phyloP scores from a whole-genome alignment of 2,797 vertebrate species.

The Xerus rutilus region DNA sequence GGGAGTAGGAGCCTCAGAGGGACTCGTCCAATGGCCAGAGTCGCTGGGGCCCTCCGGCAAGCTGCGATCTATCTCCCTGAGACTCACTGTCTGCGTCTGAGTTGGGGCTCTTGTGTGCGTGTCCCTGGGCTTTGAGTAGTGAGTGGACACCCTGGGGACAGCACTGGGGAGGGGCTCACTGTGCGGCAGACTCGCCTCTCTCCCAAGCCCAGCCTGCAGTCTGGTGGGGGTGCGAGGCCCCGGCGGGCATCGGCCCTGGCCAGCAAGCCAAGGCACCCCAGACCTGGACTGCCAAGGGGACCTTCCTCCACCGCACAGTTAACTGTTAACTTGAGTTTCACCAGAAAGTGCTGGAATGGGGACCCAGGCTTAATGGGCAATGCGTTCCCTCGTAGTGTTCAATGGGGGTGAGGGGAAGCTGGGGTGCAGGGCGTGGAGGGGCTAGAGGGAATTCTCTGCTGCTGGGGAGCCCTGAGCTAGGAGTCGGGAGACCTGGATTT shows the following conservation, averaged over 20 bases:
- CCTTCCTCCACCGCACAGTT: rapidly evolving
- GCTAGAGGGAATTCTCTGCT: neutral
- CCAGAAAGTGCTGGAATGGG: neutral
- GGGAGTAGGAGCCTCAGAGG: neutral
- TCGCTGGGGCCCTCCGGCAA: neutral
- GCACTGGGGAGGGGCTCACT: neutral
- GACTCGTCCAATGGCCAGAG: neutral
- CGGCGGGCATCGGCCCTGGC: neutral
- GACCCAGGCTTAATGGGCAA: neutral
- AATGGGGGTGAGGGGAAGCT: neutral
- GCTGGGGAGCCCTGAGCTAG: neutral
- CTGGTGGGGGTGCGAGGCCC: neutral
- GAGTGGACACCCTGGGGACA: neutral
- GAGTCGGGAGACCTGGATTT: neutral
- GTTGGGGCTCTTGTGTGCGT: rapidly evolving
- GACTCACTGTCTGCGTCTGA: neutral
- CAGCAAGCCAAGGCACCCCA: neutral
- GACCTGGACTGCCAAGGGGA: neutral
- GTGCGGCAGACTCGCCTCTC: neutral
- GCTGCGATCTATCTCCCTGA: neutral
- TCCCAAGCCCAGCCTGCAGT: rapidly evolving
- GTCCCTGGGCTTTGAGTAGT: neutral
- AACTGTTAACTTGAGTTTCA: neutral
- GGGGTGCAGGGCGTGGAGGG: too few relatives aligned
- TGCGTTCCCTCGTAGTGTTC: neutral